Evolutionary conservation across 2,888 invertebrate species (phyloP).

Genomic region (Erebia epiphron): DNA sequence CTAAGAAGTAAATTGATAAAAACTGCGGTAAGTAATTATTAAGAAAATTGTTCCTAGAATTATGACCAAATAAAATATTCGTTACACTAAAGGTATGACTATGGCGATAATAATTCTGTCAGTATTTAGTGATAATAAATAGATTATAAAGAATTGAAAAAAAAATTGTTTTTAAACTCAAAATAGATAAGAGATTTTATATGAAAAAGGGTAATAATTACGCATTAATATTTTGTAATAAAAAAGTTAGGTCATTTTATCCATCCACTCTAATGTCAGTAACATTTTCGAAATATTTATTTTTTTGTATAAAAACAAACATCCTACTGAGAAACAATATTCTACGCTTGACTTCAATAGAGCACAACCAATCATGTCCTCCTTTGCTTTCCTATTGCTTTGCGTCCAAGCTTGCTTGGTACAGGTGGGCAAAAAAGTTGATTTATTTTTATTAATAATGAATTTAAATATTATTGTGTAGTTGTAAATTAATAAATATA

Average conservation of each 20-base stretch:
- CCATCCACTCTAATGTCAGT: not conserved
- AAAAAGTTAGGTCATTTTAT: slow-evolving; percentile 11
- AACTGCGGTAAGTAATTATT: not conserved
- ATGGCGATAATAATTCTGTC: slow-evolving; percentile 1
- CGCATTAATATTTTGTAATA: not conserved
- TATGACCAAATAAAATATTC: too few species aligned
- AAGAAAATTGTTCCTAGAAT: not conserved
- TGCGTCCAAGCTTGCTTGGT: slow-evolving; percentile 55
- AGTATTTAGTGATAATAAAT: slow-evolving; percentile 4
- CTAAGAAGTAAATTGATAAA: not conserved
- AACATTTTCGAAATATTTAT: slow-evolving; percentile 2
- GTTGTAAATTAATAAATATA: too few species aligned
- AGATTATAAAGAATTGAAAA: too few species aligned
- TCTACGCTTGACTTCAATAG: not conserved
- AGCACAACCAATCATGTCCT: slow-evolving; percentile 42
- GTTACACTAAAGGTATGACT: too few species aligned
- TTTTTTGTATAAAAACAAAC: slow-evolving; percentile 1
- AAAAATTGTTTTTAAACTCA: too few species aligned
- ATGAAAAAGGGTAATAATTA: too few species aligned
- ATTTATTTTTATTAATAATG: not conserved
- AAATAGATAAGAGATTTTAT: too few species aligned
- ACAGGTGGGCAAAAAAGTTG: slow-evolving; percentile 45
- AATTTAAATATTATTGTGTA: not conserved
- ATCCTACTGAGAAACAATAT: not conserved
- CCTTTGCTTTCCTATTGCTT: slow-evolving; percentile 48